phyloP scores from a whole-genome alignment of 2,888 invertebrate genomes.

The Apamea anceps region DNA sequence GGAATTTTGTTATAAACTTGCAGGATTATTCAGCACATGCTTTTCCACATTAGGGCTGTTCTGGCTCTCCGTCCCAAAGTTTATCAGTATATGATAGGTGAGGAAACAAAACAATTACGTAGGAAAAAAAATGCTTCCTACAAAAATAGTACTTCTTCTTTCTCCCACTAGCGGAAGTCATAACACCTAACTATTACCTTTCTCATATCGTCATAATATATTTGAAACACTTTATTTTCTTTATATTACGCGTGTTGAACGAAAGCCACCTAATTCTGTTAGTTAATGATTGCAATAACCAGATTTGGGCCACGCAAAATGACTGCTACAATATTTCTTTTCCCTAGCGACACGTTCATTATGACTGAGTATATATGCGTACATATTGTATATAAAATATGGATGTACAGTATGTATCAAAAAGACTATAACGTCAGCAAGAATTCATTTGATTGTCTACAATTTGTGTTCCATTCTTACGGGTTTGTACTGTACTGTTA shows the following conservation, averaged over 20 bases:
- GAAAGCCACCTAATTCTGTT: constrained; percentile 53
- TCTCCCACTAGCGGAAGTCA: neutral
- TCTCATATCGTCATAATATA: constrained; percentile 28
- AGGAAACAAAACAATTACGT: neutral
- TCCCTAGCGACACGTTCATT: constrained; percentile 50
- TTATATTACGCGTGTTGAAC: constrained; percentile 44
- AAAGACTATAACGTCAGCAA: neutral
- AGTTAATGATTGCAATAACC: constrained; percentile 60
- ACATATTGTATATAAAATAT: neutral
- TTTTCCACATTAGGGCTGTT: no score
- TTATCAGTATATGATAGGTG: no score
- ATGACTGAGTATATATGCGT: constrained; percentile 18
- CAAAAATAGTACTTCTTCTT: neutral
- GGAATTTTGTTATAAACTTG: no score
- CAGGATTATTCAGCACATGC: no score
- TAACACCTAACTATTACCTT: neutral
- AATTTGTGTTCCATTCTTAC: neutral
- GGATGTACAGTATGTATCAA: neutral
- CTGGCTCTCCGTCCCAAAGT: no score
- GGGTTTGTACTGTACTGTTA: no score
- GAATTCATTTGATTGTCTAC: neutral
- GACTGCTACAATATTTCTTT: constrained; percentile 52
- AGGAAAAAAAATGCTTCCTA: neutral
- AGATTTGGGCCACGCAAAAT: constrained; percentile 51
- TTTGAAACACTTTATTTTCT: constrained; percentile 50